A percentile compares a stretch with the other conserved stretches of the same genome.
phyloP scores from a whole-genome alignment of 2,113 vertebrate species.

The Ariopsis seemanni region DNA sequence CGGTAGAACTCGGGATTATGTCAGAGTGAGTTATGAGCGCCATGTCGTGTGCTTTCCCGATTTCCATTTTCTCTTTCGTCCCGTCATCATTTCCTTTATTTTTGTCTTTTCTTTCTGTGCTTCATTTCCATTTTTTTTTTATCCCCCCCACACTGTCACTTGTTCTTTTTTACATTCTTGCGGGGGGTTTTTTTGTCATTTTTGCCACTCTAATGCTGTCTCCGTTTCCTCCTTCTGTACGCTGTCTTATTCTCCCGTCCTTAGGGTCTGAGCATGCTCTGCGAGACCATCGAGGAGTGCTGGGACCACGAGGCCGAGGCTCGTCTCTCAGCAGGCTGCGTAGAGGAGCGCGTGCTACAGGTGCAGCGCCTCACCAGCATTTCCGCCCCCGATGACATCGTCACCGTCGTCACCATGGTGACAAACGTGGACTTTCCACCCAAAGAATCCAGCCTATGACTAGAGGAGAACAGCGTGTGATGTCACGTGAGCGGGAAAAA shows the following conservation, averaged over 20 bases:
- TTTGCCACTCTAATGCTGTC: neutral
- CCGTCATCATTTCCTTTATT: neutral
- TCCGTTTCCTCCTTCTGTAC: too few relatives aligned
- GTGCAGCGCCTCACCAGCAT: constrained; percentile 93
- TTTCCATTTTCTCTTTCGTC: neutral
- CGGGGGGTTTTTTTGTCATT: neutral
- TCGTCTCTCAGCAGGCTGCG: constrained; percentile 91
- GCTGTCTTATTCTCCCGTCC: too few relatives aligned
- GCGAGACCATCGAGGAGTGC: constrained; percentile 97
- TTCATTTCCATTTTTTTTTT: rapidly evolving
- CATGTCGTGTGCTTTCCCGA: neutral
- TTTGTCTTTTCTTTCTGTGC: neutral
- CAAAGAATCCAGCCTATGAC: constrained; percentile 99
- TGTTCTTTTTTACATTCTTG: neutral
- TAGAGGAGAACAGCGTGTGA: constrained; percentile 40
- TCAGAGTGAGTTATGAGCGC: neutral
- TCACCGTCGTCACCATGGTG: constrained; percentile 98
- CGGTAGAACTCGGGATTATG: neutral
- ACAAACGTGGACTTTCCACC: constrained; percentile 98
- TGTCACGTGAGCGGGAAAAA: constrained; percentile 76
- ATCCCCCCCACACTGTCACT: neutral
- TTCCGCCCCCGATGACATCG: constrained; percentile 88
- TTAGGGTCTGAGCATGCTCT: constrained; percentile 94
- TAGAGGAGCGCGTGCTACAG: constrained; percentile 93
- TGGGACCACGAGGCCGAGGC: constrained; percentile 99